A percentile compares a stretch with the other conserved stretches of the same genome.
Conservation (phyloP, 2,797 vertebrate genomes). For the Coendou prehensilis region DNA sequence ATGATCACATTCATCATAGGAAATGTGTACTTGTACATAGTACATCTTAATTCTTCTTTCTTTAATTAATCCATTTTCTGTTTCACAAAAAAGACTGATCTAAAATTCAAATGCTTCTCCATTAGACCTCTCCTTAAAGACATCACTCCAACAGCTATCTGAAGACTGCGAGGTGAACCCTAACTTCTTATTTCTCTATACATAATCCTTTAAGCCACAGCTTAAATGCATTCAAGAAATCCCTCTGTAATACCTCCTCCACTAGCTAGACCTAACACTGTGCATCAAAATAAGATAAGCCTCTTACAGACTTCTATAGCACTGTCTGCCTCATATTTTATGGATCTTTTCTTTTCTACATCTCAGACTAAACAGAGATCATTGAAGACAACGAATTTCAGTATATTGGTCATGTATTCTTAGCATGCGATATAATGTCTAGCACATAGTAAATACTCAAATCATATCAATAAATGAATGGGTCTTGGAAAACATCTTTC, state of each 20-base stretch:
- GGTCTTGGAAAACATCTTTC: background rate
- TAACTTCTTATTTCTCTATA: background rate
- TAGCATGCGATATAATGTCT: background rate
- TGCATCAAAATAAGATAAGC: background rate
- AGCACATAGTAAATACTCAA: background rate
- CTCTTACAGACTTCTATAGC: fast-evolving
- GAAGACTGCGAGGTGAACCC: background rate
- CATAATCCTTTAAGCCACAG: background rate
- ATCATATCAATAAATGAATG: background rate
- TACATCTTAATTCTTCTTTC: background rate
- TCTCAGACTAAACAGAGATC: background rate
- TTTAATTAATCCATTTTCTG: background rate
- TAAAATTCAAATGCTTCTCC: background rate
- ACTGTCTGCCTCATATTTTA: background rate
- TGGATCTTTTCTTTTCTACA: background rate
- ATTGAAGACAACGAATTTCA: background rate
- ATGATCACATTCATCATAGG: background rate
- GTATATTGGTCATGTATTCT: background rate
- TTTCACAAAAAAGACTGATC: background rate
- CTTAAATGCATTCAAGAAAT: background rate
- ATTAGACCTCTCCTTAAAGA: background rate
- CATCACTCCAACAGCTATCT: background rate
- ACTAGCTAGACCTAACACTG: no score
- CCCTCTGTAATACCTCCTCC: background rate
- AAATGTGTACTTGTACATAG: background rate